Evolutionary conservation across 2,797 vertebrate species (phyloP).

Genomic region (Garrulus glandarius): DNA sequence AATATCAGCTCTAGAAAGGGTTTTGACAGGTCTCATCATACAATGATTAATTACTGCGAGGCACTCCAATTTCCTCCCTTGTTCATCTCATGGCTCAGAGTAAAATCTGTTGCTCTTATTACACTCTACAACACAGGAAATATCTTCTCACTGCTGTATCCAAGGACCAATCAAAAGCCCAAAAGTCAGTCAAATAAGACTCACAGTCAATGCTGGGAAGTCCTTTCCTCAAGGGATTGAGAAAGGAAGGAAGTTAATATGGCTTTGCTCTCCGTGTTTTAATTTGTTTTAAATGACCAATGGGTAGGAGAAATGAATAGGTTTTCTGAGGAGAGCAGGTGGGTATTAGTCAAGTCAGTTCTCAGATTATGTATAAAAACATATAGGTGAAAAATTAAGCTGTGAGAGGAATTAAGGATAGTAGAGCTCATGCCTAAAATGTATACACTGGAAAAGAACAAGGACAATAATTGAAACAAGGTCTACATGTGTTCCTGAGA

Average conservation of each 20-base stretch:
- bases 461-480: not conserved
- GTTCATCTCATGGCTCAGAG: conserved; percentile 73
- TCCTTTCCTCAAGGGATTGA: not conserved
- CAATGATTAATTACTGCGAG: conserved; percentile 95
- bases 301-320: not conserved
- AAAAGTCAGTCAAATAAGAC: conserved; percentile 66
- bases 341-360: not conserved
- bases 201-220: conserved; percentile 25
- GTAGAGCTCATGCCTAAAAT: not conserved
- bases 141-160: conserved; percentile 69
- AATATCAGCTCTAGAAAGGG: conserved; percentile 84
- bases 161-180: conserved; percentile 65
- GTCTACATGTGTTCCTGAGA: not conserved
- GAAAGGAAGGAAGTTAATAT: not conserved
- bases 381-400: not conserved
- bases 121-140: conserved; percentile 76
- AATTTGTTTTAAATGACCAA: not conserved
- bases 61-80: conserved; percentile 89
- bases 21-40: conserved; percentile 90
- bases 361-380: not conserved
- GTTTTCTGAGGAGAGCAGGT: not conserved
- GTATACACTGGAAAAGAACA: not conserved
- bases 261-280: not conserved
- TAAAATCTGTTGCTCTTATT: conserved; percentile 84
- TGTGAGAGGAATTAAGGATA: not conserved